phyloP scores from a whole-genome alignment of 2,113 vertebrate genomes.

The Rattus rattus region DNA sequence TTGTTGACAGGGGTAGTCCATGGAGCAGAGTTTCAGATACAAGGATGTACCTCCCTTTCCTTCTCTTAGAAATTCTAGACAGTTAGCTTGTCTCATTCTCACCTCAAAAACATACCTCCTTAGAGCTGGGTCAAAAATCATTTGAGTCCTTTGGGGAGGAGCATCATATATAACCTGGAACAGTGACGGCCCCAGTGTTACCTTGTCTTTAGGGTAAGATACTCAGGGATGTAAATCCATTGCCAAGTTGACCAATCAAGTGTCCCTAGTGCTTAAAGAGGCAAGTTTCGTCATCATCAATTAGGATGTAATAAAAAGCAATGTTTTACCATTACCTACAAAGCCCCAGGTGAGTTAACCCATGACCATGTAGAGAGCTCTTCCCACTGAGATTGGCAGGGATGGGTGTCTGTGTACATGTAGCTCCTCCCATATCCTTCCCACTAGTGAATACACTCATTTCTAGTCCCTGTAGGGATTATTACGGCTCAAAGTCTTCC shows the following conservation, averaged over 20 bases:
- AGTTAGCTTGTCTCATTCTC: neutral
- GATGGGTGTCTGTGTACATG: neutral
- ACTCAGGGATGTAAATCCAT: neutral
- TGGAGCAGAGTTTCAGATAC: neutral
- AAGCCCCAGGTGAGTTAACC: neutral
- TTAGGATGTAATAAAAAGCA: constrained; percentile 15
- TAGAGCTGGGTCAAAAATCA: neutral
- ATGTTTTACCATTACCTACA: neutral
- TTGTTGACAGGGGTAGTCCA: neutral
- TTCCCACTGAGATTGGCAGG: neutral
- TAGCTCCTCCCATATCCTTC: neutral
- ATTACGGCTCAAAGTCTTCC: neutral
- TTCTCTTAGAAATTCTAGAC: neutral
- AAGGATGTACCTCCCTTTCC: neutral
- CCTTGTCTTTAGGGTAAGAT: neutral
- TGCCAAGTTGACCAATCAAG: neutral
- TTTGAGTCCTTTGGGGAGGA: neutral
- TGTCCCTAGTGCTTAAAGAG: neutral
- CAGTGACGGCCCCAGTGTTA: neutral
- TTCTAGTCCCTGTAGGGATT: neutral
- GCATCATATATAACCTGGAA: neutral
- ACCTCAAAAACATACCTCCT: neutral
- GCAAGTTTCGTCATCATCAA: neutral
- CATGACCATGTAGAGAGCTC: neutral
- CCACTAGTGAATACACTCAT: neutral